Evolutionary conservation across 2,888 invertebrate genomes (phyloP).

Genomic region (Andrena marginata): DNA sequence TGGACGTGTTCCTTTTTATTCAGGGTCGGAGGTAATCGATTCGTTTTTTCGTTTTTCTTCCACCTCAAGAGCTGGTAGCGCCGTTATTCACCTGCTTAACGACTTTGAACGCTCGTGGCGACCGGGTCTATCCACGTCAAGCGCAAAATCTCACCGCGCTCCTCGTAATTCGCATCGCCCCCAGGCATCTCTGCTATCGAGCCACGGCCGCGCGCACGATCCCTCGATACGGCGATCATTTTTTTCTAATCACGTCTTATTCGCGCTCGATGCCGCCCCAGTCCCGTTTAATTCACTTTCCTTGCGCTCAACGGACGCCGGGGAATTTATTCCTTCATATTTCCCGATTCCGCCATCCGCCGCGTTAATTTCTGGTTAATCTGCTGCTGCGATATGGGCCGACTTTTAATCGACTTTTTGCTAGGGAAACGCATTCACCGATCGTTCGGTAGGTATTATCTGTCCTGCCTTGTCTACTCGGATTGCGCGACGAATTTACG

Average conservation of each 20-base stretch:
- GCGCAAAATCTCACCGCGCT: slow-evolving; percentile 23
- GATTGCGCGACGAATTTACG: slow-evolving; percentile 34
- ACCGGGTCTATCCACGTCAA: slow-evolving; percentile 23
- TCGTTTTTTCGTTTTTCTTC: slow-evolving; percentile 46
- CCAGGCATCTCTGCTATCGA: slow-evolving; percentile 15
- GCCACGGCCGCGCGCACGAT: neutral
- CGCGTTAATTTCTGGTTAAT: slow-evolving; percentile 5
- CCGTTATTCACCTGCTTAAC: slow-evolving; percentile 49
- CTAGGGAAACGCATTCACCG: slow-evolving; percentile 4
- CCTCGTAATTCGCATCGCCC: slow-evolving; percentile 1
- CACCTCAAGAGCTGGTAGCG: slow-evolving; percentile 39
- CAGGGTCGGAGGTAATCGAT: slow-evolving; percentile 62
- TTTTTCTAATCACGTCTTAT: neutral
- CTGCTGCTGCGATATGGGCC: neutral
- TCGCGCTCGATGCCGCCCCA: neutral
- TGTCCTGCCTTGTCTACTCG: slow-evolving; percentile 11
- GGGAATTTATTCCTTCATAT: neutral
- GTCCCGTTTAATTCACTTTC: neutral
- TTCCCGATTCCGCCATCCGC: neutral
- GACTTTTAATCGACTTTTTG: neutral
- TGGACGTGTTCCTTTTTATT: slow-evolving; percentile 50
- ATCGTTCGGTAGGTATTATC: slow-evolving; percentile 24
- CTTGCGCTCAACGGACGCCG: neutral
- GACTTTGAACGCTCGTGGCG: slow-evolving; percentile 25
- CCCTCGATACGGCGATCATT: neutral